A percentile compares a stretch with the other conserved stretches of the same genome.
Conservation (phyloP, 2,113 vertebrate species). For the Phylloscopus whistleri region DNA sequence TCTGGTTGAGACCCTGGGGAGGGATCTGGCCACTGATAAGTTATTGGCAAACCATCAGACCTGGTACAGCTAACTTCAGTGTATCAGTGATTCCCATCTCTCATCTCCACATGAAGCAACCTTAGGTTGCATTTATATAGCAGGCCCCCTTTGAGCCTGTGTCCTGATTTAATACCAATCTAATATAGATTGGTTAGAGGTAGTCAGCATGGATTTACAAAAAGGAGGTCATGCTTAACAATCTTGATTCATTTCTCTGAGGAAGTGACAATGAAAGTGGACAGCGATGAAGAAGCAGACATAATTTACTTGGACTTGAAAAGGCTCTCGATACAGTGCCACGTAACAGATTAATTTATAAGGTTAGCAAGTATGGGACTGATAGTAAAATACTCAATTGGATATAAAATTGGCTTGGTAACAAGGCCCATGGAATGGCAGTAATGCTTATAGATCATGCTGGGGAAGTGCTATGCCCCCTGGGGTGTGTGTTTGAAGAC, state of each 20-base stretch:
- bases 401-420: constrained; percentile 7
- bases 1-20: not conserved
- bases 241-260: constrained; percentile 61
- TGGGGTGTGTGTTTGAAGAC: not conserved
- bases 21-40: not conserved
- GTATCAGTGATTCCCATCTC: not conserved
- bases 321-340: constrained; percentile 41
- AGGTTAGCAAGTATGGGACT: constrained; percentile 55
- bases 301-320: constrained; percentile 68
- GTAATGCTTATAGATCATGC: not conserved
- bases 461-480: not conserved
- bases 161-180: constrained; percentile 50
- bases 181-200: constrained; percentile 62
- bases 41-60: not conserved
- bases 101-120: not conserved
- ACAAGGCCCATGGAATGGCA: constrained; percentile 3
- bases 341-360: constrained; percentile 66
- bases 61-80: not conserved
- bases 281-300: constrained; percentile 55
- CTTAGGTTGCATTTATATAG: constrained; percentile 30
- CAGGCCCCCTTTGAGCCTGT: not conserved
- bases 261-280: constrained; percentile 42
- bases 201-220: constrained; percentile 60
- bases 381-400: constrained; percentile 51
- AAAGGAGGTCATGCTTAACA: constrained; percentile 45